Percentiles rank a stretch among this genome's conserved stretches.
phyloP scores from a whole-genome alignment of 2,797 vertebrate genomes.

The Protonibea diacanthus region DNA sequence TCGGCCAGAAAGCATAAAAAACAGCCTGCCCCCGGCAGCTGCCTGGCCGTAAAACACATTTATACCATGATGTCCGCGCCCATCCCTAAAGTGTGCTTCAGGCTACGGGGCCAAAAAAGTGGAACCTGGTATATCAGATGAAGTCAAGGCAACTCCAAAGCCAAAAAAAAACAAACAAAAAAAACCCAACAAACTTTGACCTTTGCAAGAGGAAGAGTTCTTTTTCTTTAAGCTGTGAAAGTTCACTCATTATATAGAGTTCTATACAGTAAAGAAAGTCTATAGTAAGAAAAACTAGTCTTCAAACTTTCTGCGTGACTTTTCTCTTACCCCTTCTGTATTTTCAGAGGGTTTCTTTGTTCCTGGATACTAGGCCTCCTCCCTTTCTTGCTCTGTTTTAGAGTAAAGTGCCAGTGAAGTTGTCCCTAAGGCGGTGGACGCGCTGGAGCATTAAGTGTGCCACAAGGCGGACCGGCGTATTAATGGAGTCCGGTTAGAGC shows the following conservation, averaged over 20 bases:
- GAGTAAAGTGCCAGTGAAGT: slow-evolving; percentile 77
- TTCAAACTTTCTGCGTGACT: slow-evolving; percentile 66
- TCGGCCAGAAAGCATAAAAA: slow-evolving; percentile 83
- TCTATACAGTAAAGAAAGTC: slow-evolving; percentile 28
- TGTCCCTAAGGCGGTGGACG: slow-evolving; percentile 73
- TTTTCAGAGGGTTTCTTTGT: slow-evolving; percentile 63
- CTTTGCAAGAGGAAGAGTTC: slow-evolving; percentile 25
- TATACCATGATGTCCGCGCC: slow-evolving; percentile 83
- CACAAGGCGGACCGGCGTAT: slow-evolving; percentile 77
- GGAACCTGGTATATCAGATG: slow-evolving; percentile 42
- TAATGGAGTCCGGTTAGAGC: slow-evolving; percentile 82
- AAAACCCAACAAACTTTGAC: slow-evolving; percentile 48
- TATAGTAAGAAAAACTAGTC: slow-evolving; percentile 27
- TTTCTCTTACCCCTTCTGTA: slow-evolving; percentile 49
- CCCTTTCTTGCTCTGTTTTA: slow-evolving; percentile 54
- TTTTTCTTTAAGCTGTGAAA: slow-evolving; percentile 19
- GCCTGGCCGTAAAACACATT: slow-evolving; percentile 86
- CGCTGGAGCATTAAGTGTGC: slow-evolving; percentile 77
- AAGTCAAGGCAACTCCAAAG: slow-evolving; percentile 52
- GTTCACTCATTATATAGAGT: slow-evolving; percentile 11
- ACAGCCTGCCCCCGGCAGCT: slow-evolving; percentile 82
- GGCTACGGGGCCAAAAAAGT: slow-evolving; percentile 64
- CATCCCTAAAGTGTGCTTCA: slow-evolving; percentile 79
- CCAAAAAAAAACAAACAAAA: slow-evolving; percentile 25
- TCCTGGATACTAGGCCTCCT: slow-evolving; percentile 53